A percentile compares a stretch with the other conserved stretches of the same genome.
phyloP scores from a whole-genome alignment of 2,113 vertebrate species.

The Bubo scandiacus region DNA sequence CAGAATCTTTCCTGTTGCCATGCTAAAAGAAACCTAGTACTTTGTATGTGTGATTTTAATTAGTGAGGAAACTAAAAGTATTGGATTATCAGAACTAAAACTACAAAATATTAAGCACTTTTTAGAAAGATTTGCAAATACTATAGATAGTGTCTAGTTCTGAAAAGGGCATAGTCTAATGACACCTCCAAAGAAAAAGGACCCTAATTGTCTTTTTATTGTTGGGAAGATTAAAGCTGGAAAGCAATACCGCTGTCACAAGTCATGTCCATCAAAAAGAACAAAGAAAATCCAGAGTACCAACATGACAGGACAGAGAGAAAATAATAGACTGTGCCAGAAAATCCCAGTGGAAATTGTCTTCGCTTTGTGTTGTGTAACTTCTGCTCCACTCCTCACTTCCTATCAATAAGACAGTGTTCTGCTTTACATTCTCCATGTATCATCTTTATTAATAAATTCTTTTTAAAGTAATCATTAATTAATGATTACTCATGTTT shows the following conservation, averaged over 20 bases:
- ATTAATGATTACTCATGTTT: background rate
- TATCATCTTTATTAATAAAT: background rate
- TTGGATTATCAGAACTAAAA: background rate
- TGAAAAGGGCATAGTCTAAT: background rate
- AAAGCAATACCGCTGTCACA: background rate
- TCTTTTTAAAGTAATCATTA: background rate
- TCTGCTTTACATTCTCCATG: background rate
- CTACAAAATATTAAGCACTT: background rate
- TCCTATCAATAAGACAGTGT: background rate
- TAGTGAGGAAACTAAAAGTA: background rate
- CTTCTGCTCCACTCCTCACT: background rate
- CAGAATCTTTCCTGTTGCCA: background rate
- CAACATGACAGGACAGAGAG: background rate
- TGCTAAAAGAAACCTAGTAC: background rate
- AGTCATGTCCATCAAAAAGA: accelerated
- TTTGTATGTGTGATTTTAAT: background rate
- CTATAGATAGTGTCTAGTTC: background rate
- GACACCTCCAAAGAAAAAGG: background rate
- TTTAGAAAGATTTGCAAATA: background rate
- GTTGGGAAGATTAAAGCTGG: background rate
- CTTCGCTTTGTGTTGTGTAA: background rate
- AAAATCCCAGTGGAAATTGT: background rate
- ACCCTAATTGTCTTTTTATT: background rate
- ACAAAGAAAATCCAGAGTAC: background rate
- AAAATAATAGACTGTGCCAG: background rate